Evolutionary conservation across 2,888 invertebrate species (phyloP), one percentile per base, ranked within the genome.

Genomic region (Iphiclides podalirius): DNA sequence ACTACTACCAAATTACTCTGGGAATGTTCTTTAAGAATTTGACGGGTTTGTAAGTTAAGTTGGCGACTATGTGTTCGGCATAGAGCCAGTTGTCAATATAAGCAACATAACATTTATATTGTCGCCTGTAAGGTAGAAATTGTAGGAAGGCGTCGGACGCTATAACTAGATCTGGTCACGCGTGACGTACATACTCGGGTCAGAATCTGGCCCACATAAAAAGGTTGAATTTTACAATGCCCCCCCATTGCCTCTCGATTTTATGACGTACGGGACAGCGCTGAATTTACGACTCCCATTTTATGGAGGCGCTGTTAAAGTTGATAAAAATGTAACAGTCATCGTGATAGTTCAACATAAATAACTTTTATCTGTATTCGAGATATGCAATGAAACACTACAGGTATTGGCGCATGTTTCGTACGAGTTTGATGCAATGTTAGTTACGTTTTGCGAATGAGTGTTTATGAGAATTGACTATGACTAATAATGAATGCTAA

Each of bases 241-340:
- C 60, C 52, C n/a, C 61, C 62, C 57, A 55, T 52, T 28, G 56
- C 38, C 54, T 35, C 40, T 17, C 54, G 54, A 55, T 57, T 60
- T 61, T 60, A 58, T 57, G 55, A 58, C 53, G 52, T 53, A 57
- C 52, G 54, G 51, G 57, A 59, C 55, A 47, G 28, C 52, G 40
- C 45, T 36, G 47, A 55, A 57, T 61, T 59, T 54, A 55, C 55
- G 47, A 52, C 42, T 6, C 52, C 43, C 37, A 52, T 48, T 60
- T 58, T 56, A 61, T 47, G 52, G 54, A 52, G 36, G 35, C 36
- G 28, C 53, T 52, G 53, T 59, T 58, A 57, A 54, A 49, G 52
- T 53, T 60, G 55, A 60, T 56, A 55, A 56, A 54, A 41, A 37
- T 47, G 43, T 49, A 39, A 42, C 47, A 37, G 45, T 43, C 20